Base-by-base conservation (phyloP, 2,113 vertebrate species). In the Chaetura pelagica region DNA sequence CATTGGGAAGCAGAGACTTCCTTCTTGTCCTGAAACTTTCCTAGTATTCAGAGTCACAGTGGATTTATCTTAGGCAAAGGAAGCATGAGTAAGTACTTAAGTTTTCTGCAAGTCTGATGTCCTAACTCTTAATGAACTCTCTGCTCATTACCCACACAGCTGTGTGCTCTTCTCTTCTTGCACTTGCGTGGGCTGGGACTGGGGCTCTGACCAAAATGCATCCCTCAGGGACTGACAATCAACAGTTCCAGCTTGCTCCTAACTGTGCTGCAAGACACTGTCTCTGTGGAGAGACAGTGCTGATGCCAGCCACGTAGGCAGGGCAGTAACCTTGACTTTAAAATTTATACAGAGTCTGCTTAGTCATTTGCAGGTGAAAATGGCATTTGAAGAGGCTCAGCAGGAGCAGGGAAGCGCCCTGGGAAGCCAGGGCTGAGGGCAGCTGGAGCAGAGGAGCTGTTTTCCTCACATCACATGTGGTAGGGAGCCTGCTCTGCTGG, bases 401-500 rank as follows among this genome's bases (percentile, higher is more conserved):
- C 24, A 6, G 15, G 26, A 14, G 3, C 35, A 26, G 16, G 0
- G 13, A 44, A 51, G 42, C 0, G 0, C 22, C 57, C 26, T 24
- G 38, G 6, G 64, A 59, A 58, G 62, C 24, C 34, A 6, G 1
- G 15, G 51, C 35, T n/a, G 26, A 38, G 24, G 42, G 76, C 21
- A 13, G 15, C 27, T 18, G 18, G 9, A 20, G 32, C 77, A 35
- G 0, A 0, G 9, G 17, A 0, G 1, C 34, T 18, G 11, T 15
- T 35, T 44, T 40, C 68, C n/a, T 59, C 35, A 3, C 4, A 5
- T n/a, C 1, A 1, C 32, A 5, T 34, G 2, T 10, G 19, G 18
- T 20, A 17, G 22, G 44, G 10, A 49, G 15, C 46, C 55, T 14
- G 16, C 52, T 26, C n/a, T 42, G 12, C 57, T 23, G 23, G 19